Base-by-base conservation (phyloP, 2,113 vertebrate genomes). In the Platichthys stellatus region DNA sequence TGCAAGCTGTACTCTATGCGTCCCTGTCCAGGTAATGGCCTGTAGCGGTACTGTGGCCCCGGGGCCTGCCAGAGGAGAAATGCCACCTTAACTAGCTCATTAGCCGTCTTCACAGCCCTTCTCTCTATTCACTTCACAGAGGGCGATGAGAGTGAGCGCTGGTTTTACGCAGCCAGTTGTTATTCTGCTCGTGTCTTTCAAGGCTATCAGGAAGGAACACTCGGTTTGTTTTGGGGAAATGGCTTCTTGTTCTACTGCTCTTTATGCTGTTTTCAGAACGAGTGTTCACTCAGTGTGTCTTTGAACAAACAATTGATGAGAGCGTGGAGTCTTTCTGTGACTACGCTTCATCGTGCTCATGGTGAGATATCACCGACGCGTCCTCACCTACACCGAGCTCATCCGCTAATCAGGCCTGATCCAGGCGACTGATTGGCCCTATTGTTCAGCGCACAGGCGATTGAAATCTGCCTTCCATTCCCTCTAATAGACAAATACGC, bases 11-110 rank as follows among this genome's bases (percentile, higher is more conserved):
- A 54, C 74, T 72, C 18, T n/a, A 0, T n/a, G 13, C 15, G 38
- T 81, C 51, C 72, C 67, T 74, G 78, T 87, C 76, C 90, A 90
- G 90, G 88, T 90, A 86, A 91, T 88, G 87, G 83, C 88, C 89
- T 88, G 81, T 66, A 81, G 89, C 81, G 12, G 66, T 77, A 63
- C 88, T 81, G 80, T 80, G 72, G 90, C 88, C 89, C 89, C 1
- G 38, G 63, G 84, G 87, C 83, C 80, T 73, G 83, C 86, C 89
- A 87, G 85, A 86, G 89, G 89, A 78, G 72, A 71, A 75, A 45
- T 93, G 79, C 90, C 89, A 90, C 86, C 89, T 85, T 92, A 92
- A 92, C 88, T 76, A 88, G 85, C 88, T 92, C 91, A 93, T 93
- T 93, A 93, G 86, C 84, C 76, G 76, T 81, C 89, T 86, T 90